Evolutionary conservation across 2,888 invertebrate genomes (phyloP).

Genomic region (Epistrophella euchroma): DNA sequence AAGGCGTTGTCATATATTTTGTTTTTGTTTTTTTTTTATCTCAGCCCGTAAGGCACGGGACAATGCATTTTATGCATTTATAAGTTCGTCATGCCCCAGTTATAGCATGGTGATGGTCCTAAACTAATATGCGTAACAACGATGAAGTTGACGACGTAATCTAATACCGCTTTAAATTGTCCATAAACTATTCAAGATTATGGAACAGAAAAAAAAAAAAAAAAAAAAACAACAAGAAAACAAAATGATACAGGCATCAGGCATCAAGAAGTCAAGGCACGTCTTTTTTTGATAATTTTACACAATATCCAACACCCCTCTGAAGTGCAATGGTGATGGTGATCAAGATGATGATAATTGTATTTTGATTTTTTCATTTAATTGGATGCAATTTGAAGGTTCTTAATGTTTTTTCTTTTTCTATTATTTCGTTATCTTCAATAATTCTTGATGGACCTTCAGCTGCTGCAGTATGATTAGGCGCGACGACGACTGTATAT

Average conservation of each 20-base stretch:
- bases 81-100: slow-evolving; percentile 49
- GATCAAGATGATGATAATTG: slow-evolving; percentile 58
- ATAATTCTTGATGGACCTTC: slow-evolving; percentile 51
- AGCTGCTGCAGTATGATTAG: slow-evolving; percentile 38
- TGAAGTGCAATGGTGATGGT: slow-evolving; percentile 3
- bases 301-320: slow-evolving; percentile 40
- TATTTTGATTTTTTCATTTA: slow-evolving; percentile 68
- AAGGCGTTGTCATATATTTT: slow-evolving; percentile 9
- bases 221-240: background rate
- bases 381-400: slow-evolving; percentile 61
- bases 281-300: slow-evolving; percentile 25
- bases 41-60: slow-evolving; percentile 43
- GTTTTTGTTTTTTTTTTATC: background rate
- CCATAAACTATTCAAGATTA: slow-evolving; percentile 68
- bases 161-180: slow-evolving; percentile 62
- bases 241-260: slow-evolving; percentile 1
- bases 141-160: slow-evolving; percentile 43
- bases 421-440: slow-evolving; percentile 42
- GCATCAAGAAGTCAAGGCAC: slow-evolving; percentile 62
- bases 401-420: background rate
- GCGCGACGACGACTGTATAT: slow-evolving; percentile 15
- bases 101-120: slow-evolving; percentile 43
- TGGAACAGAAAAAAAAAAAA: slow-evolving; percentile 26
- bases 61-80: slow-evolving; percentile 55
- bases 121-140: slow-evolving; percentile 36